Base-by-base conservation (phyloP, 2,888 invertebrate genomes). In the Nudaria mundana region DNA sequence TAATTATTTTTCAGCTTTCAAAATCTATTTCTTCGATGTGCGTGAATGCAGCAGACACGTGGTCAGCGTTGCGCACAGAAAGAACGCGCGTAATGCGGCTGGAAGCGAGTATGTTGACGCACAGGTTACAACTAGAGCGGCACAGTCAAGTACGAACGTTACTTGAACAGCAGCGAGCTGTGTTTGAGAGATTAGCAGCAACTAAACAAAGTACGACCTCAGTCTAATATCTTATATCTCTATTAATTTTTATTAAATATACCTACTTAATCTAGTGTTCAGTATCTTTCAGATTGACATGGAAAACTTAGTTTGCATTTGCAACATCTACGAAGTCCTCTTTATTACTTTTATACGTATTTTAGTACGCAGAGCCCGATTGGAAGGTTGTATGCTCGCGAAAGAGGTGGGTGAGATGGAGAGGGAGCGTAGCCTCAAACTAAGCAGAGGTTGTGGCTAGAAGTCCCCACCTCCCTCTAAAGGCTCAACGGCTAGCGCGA, bases 121-220 rank as follows among this genome's bases (percentile, higher is more conserved):
- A 87, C 59, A 77, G 71, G 43, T 44, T 78, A 35, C 85, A 86
- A 50, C 53, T 85, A 31, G 80, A 85, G 43, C 73, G 83, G 11
- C 85, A 85, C 50, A 75, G 69, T 2, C 69, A 76, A 38, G 80
- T 81, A 32, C 77, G 88, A 40, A 87, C 82, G 5, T 80, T 82
- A 57, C 71, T 85, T 0, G 84, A 89, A 51, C 64, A 74, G 1
- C 78, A 80, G 5, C 76, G 79, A 36, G 74, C 82, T 10, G 36
- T 72, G 20, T 66, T 83, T 10, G 84, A 85, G 59, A 66, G 85
- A 23, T 76, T 81, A 51, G 53, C 84, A 14, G 44, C 65, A 3
- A 70, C 66, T 1, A 63, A 71, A n/a, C n/a, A n/a, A 24, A 40
- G 59, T 14, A 42, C 55, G 1, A 23, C 60, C 1, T 47, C 65